These are phyloP conservation scores for Nannoperca obscura DNA, from an alignment of 2,797 vertebrate species.

Conservation along the genomic window DNA sequence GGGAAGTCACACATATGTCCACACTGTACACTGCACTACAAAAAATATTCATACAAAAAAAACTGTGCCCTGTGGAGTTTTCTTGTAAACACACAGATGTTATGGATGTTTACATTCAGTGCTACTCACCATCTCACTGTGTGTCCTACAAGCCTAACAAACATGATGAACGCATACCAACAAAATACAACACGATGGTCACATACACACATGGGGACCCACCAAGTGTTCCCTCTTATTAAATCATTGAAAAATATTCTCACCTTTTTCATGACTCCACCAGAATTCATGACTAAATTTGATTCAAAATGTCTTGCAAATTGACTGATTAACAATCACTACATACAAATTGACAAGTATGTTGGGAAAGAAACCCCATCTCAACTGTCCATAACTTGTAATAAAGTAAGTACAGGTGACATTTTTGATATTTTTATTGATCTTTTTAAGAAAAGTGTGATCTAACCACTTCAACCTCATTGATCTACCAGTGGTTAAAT, in stretches of 20 bases:
- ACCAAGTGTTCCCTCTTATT: not conserved
- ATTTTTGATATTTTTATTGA: no score
- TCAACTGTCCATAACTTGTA: no score
- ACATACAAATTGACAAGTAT: not conserved
- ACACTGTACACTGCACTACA: not conserved
- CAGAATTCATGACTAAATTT: not conserved
- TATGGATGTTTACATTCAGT: constrained; percentile 4
- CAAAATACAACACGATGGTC: not conserved
- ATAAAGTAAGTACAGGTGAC: no score
- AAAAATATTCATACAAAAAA: not conserved
- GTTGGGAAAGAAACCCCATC: no score
- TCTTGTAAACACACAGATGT: constrained; percentile 16
- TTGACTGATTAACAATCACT: not conserved
- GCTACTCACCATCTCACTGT: not conserved
- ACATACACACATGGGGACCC: not conserved
- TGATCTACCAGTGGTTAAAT: not conserved
- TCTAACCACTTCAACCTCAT: no score
- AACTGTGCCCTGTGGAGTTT: not conserved
- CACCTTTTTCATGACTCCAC: not conserved
- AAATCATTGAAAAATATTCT: not conserved
- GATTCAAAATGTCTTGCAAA: not conserved
- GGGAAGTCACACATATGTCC: constrained; percentile 21
- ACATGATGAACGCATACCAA: not conserved
- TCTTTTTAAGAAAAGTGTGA: no score
- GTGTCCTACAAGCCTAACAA: not conserved